phyloP scores from a whole-genome alignment of 2,888 invertebrate species.

The Mythimna loreyi region DNA sequence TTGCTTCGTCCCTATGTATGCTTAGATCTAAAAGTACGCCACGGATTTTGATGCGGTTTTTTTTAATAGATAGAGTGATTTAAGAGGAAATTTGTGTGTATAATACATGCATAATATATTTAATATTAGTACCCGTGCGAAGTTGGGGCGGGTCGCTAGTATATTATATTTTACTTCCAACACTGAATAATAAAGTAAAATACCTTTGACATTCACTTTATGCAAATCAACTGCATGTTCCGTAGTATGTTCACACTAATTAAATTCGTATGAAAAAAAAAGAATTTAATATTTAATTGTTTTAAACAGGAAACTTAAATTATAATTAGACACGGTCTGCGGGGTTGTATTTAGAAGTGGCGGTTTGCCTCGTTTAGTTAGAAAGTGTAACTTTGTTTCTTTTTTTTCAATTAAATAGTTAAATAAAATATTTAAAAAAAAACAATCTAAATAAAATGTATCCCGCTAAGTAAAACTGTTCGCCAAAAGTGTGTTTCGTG shows the following conservation, averaged over 20 bases:
- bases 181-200: neutral
- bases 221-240: constrained; percentile 22
- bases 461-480: neutral
- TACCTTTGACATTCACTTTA: neutral
- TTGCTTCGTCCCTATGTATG: no score
- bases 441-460: no score
- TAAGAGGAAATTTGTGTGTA: no score
- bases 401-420: no score
- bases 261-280: neutral
- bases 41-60: no score
- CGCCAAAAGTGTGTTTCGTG: neutral
- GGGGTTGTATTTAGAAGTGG: neutral
- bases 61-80: no score
- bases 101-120: no score
- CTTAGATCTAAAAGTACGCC: no score
- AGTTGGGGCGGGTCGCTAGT: no score
- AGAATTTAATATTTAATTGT: neutral
- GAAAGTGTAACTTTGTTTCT: neutral
- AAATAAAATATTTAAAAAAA: no score
- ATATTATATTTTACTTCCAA: neutral
- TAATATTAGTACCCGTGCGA: no score
- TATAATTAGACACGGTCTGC: neutral
- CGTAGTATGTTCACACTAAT: constrained; percentile 7
- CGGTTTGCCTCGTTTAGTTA: no score
- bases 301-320: neutral